phyloP scores from a whole-genome alignment of 2,113 vertebrate species.

The Elephas maximus region DNA sequence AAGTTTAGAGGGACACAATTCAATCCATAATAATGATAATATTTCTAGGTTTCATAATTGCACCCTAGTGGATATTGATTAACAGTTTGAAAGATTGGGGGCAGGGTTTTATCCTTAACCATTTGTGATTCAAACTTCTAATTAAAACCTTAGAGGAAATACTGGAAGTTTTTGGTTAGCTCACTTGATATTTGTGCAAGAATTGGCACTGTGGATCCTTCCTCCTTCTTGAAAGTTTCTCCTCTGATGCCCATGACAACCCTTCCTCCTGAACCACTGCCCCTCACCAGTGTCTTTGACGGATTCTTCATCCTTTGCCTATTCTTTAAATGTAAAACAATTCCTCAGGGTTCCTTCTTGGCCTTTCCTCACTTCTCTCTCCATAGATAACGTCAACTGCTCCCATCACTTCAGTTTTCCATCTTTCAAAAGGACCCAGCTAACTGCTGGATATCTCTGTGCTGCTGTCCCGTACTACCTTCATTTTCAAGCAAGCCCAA shows the following conservation, averaged over 20 bases:
- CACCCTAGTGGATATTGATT: not conserved
- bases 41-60: not conserved
- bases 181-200: not conserved
- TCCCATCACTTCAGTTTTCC: not conserved
- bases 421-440: not conserved
- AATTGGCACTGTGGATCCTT: fast-evolving
- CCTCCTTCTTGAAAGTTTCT: not conserved
- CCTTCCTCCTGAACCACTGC: not conserved
- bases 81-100: not conserved
- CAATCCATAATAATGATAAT: not conserved
- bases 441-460: fast-evolving
- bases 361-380: not conserved
- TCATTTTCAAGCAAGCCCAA: not conserved
- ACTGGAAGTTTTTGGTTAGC: too few relatives aligned
- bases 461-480: fast-evolving
- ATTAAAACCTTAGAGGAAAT: not conserved
- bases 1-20: too few relatives aligned
- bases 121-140: not conserved
- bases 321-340: not conserved
- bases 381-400: fast-evolving
- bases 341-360: not conserved
- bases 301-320: not conserved
- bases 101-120: not conserved
- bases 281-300: not conserved
- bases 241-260: not conserved